These are phyloP conservation scores for Labroides dimidiatus DNA, from an alignment of 2,797 vertebrate species.

Conservation along the genomic window DNA sequence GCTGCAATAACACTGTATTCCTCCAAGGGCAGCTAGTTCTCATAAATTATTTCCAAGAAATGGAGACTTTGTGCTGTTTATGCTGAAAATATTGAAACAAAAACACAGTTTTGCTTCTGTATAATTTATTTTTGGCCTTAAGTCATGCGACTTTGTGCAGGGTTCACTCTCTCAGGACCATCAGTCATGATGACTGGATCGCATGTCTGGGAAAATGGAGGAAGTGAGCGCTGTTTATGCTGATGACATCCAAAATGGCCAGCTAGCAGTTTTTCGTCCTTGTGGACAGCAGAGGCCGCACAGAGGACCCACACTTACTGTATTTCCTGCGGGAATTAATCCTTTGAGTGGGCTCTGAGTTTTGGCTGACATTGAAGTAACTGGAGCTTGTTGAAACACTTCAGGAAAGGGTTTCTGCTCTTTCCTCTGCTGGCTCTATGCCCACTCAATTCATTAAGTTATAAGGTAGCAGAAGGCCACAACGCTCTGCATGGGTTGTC, in stretches of 20 bases:
- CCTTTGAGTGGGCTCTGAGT: conserved; percentile 38
- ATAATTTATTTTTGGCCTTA: conserved; percentile 14
- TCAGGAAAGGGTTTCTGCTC: conserved; percentile 36
- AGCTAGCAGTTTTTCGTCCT: conserved; percentile 42
- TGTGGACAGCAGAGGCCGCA: conserved; percentile 27
- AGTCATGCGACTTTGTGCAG: conserved; percentile 36
- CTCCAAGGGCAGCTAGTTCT: conserved; percentile 25
- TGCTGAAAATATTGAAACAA: conserved; percentile 34
- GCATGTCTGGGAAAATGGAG: conserved; percentile 33
- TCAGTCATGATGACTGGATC: conserved; percentile 19
- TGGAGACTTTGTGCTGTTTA: conserved; percentile 30
- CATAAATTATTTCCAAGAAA: conserved; percentile 18
- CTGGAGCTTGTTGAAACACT: conserved; percentile 39
- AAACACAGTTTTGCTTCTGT: conserved; percentile 9
- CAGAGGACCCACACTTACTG: conserved; percentile 27
- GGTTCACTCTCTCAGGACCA: conserved; percentile 41
- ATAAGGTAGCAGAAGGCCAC: conserved; percentile 28
- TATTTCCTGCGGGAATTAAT: conserved; percentile 57
- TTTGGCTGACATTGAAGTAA: conserved; percentile 66
- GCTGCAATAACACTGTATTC: neutral
- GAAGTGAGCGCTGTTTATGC: conserved; percentile 33
- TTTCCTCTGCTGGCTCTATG: conserved; percentile 52
- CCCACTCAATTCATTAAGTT: conserved; percentile 77
- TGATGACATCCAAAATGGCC: conserved; percentile 42
- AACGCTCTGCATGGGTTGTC: conserved; percentile 27